These are phyloP conservation scores for Embiotoca jacksoni DNA, from an alignment of 2,113 vertebrate species.

Conservation along the genomic window DNA sequence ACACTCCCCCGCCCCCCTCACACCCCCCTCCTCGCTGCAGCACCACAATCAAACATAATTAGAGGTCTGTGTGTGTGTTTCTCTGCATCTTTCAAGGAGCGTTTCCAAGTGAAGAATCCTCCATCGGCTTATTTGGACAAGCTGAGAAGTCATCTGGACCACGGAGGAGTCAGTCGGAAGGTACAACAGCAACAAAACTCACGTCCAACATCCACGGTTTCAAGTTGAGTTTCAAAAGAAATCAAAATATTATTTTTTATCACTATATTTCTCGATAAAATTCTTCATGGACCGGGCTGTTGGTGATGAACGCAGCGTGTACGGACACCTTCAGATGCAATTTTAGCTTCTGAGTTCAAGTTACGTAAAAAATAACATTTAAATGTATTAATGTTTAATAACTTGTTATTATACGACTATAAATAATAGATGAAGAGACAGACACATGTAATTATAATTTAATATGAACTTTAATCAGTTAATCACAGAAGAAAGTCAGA, in stretches of 20 bases:
- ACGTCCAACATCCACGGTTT: background rate
- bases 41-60: constrained; percentile 42
- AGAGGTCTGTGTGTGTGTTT: constrained; percentile 17
- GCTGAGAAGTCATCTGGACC: constrained; percentile 90
- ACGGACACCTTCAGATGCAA: too few species aligned
- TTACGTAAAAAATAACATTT: too few species aligned
- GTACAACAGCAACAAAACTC: constrained; percentile 64
- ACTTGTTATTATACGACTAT: too few species aligned
- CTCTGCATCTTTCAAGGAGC: constrained; percentile 83
- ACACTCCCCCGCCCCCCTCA: background rate
- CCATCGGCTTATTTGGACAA: constrained; percentile 93
- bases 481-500: too few species aligned
- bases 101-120: constrained; percentile 95
- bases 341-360: too few species aligned
- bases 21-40: too few species aligned
- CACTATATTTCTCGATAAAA: background rate
- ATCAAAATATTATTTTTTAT: background rate
- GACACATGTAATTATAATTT: too few species aligned
- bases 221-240: background rate
- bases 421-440: too few species aligned
- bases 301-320: too few species aligned
- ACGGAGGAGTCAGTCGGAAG: constrained; percentile 90
- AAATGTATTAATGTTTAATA: too few species aligned
- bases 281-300: background rate
- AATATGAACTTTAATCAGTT: too few species aligned